These are phyloP conservation scores for Urocynchramus pylzowi DNA, from an alignment of 2,113 vertebrate genomes.

Conservation along the genomic window DNA sequence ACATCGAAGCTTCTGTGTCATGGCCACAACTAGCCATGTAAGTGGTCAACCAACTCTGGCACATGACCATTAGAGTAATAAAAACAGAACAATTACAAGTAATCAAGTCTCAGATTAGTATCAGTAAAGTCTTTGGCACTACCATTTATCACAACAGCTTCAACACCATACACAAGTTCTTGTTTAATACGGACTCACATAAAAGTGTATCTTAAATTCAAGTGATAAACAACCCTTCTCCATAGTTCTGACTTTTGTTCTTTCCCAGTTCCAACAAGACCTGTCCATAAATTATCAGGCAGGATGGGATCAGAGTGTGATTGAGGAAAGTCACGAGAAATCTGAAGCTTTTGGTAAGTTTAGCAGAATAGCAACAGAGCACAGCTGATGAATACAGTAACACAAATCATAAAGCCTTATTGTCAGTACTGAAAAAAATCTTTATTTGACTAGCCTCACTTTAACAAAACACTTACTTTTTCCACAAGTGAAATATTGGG, in stretches of 20 bases:
- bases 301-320: background rate
- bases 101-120: background rate
- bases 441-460: background rate
- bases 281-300: background rate
- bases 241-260: background rate
- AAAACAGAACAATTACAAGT: background rate
- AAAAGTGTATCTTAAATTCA: background rate
- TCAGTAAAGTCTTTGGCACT: background rate
- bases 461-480: constrained; percentile 38
- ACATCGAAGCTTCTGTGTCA: background rate
- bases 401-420: constrained; percentile 23
- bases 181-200: background rate
- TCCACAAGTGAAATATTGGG: constrained; percentile 40
- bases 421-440: constrained; percentile 31
- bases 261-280: background rate
- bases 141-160: background rate
- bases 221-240: background rate
- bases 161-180: background rate
- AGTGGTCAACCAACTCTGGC: background rate
- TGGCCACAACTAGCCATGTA: background rate
- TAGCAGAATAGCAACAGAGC: background rate
- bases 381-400: background rate
- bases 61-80: background rate
- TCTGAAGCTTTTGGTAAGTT: background rate
- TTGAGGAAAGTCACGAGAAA: background rate